Base-by-base conservation (phyloP, 2,888 invertebrate species). In the Oscheius myriophilus region DNA sequence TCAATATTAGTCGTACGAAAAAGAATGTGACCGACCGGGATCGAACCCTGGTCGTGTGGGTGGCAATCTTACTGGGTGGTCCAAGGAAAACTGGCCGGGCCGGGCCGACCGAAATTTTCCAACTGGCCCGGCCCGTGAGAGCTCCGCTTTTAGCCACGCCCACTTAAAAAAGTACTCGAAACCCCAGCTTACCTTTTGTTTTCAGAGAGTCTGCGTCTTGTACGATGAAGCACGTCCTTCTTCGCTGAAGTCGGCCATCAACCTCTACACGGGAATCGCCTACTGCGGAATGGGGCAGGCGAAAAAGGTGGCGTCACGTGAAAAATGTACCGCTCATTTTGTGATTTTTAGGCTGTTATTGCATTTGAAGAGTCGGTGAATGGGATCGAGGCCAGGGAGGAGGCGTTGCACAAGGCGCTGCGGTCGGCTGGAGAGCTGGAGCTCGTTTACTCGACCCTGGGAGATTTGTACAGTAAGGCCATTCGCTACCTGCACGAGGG, bases 231-330 rank as follows among this genome's bases (percentile, higher is more conserved):
- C 16, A 1, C 39, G 58, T 33, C 25, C 21, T 16, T 42, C 79
- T 14, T 72, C 82, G 42, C 51, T 73, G 23, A 25, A 18, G 14
- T 42, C 52, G 18, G 79, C 73, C 14, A 66, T 81, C 39, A 45
- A 62, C 23, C 82, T 82, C 69, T 82, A 80, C 64, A 68, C 72
- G n/a, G 83, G 76, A 58, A 74, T 82, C 25, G 77, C 82, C 2
- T 73, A 72, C 45, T 80, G 75, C 49, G 82, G 83, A 45, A 72
- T 75, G 0, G 74, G 75, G 52, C 73, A 81, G 25, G 78, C 81
- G 1, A 70, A 73, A 11, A 72, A 71, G 49, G 82, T 71, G 42
- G 1, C n/a, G 54, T 54, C n/a, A 6, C 6, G 9, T 7, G 6
- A n/a, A 14, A 16, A 54, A 54, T 16, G 18, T 54, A n/a, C n/a